Conservation (phyloP, 2,113 vertebrate species). For the Corapipo altera region DNA sequence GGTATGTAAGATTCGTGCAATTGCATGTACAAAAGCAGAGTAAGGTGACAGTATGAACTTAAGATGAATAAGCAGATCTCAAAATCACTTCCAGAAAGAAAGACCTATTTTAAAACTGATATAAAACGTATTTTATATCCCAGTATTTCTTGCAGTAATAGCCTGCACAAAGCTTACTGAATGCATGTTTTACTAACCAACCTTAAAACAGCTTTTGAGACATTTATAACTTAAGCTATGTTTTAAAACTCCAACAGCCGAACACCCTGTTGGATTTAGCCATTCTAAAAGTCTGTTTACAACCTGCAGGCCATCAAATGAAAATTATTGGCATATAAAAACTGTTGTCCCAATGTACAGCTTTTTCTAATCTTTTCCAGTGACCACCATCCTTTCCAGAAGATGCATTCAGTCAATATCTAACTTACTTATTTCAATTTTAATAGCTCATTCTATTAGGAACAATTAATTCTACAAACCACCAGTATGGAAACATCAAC, state of each 20-base stretch:
- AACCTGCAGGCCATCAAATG: background rate
- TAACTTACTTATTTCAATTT: background rate
- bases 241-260: background rate
- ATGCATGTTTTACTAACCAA: background rate
- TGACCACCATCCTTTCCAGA: background rate
- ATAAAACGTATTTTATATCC: rapidly evolving
- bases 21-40: background rate
- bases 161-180: background rate
- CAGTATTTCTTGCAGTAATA: background rate
- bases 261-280: background rate
- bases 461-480: background rate
- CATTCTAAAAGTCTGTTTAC: background rate
- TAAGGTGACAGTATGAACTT: background rate
- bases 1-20: background rate
- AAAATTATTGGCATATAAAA: background rate
- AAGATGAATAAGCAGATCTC: background rate
- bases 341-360: background rate
- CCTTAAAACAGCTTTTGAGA: background rate
- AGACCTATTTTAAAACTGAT: background rate
- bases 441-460: background rate
- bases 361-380: background rate
- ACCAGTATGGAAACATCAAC: background rate
- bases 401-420: background rate
- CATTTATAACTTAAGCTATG: background rate
- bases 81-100: background rate